A percentile compares a stretch with the other conserved stretches of the same genome.
Conservation (phyloP, 2,888 invertebrate species). For the Carcina quercana region DNA sequence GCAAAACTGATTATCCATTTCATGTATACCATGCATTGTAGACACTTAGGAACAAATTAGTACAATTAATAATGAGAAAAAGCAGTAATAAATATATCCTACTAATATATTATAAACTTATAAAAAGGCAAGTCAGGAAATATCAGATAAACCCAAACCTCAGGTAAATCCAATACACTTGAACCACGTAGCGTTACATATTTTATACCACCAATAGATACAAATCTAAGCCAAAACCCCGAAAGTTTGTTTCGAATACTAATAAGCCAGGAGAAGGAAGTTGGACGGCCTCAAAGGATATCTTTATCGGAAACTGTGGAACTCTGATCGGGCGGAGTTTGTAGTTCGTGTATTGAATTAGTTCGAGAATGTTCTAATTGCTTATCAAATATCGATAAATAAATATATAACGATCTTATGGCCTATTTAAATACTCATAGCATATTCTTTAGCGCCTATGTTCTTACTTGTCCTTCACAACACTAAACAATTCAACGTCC, state of each 20-base stretch:
- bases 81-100: no score
- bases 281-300: slow-evolving; percentile 10
- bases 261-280: slow-evolving; percentile 14
- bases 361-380: background rate
- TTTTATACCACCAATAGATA: slow-evolving; percentile 21
- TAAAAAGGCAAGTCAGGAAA: no score
- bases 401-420: no score
- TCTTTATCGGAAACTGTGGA: slow-evolving; percentile 7
- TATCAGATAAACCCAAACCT: slow-evolving; percentile 1
- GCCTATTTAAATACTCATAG: no score
- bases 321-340: slow-evolving; percentile 6
- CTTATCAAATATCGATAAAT: background rate
- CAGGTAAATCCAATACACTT: slow-evolving; percentile 13
- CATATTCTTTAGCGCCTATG: no score
- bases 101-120: no score
- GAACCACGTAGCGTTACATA: slow-evolving; percentile 19
- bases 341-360: slow-evolving; percentile 6
- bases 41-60: no score
- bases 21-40: no score
- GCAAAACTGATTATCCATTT: no score
- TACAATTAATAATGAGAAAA: no score
- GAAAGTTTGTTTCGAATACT: slow-evolving; percentile 25
- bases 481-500: no score
- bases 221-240: slow-evolving; percentile 24
- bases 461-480: no score